Base-by-base conservation (phyloP, 2,888 invertebrate species). In the Diloba caeruleocephala region DNA sequence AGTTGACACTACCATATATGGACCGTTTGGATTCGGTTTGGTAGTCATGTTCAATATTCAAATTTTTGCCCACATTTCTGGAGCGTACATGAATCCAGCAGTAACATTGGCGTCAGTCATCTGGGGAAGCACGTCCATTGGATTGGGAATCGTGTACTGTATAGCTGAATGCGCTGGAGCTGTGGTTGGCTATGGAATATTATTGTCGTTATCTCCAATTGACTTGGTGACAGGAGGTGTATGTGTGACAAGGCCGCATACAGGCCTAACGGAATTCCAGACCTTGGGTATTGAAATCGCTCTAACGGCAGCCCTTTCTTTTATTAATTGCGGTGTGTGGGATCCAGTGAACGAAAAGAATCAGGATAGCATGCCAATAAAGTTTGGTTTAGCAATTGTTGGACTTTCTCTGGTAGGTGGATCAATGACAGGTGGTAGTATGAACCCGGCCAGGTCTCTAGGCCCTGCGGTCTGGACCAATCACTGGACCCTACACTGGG, bases 51-150 rank as follows among this genome's bases (percentile, higher is more conserved):
- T 96, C 28, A 93, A 96, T 59, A 94, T 97, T 41, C 96, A 96
- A 94, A 95, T 95, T 49, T 96, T 97, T 61, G 97, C 96, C 1
- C 97, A 97, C 76, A 94, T 97, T 37, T 97, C 97, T 21, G 96
- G 96, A 15, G 96, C 96, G 0, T 96, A 96, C 78, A 88, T 97
- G 76, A 97, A 97, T 85, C 97, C 97, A 0, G 95, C 95, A 0
- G 96, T 97, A 2, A 96, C 97, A 0, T 79, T 96, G 3, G 95
- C 95, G 0, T 94, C 96, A 0, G 88, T 95, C 1, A 81, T 96
- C 29, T 92, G 94, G 74, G 95, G 95, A 0, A 82, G 89, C 14
- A 89, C 94, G 26, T 91, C 94, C 1, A 79, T 95, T 0, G 82
- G 93, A 36, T 90, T 96, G 51, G 96, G 94, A 0, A 79, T 94